Evolutionary conservation across 2,113 vertebrate species (phyloP), one percentile per base, ranked within the genome.

Genomic region (human): DNA sequence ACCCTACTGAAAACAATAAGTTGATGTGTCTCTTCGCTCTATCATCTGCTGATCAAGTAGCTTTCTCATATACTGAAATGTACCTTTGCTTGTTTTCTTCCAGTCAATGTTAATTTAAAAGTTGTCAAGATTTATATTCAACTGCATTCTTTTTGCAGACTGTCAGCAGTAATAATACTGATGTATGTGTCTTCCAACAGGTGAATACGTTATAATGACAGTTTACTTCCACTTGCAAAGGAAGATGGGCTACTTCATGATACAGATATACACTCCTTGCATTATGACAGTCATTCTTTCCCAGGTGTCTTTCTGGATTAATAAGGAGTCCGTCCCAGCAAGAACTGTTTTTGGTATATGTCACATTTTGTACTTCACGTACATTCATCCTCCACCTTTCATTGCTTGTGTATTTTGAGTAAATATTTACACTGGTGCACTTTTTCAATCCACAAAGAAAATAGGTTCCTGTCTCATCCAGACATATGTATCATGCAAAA

Each of bases 191-290:
- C 90, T 98, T 97, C 89, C 97, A 96, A 97, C 98, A 99, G 99
- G 99, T 98, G 99, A 99, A 99, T 99, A 99, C 61, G 98, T 99
- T 98, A 99, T 99, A 98, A 99, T 99, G 99, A 99, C 99, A 6
- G 99, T 99, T 97, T 99, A 99, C 98, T 99, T 99, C 99, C 99
- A 99, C 98, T 99, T 99, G 96, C 99, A 99, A 98, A 99, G 99
- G 98, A 99, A 99, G 98, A 99, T 99, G 99, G 99, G 99, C 76
- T 99, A 99, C 98, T 99, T 99, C 99, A 99, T 99, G 98, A 99
- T 99, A 98, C 99, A 99, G 98, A 99, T 99, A 43, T 99, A 99
- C 93, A 99, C 99, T 92, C 99, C 99, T 18, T 99, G 99, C 96
- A 99, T 99, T 93, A 99, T 99, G 99, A 99, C 99, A 22, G 99